Base-by-base conservation (phyloP, 2,113 vertebrate genomes). In the Misgurnus anguillicaudatus region DNA sequence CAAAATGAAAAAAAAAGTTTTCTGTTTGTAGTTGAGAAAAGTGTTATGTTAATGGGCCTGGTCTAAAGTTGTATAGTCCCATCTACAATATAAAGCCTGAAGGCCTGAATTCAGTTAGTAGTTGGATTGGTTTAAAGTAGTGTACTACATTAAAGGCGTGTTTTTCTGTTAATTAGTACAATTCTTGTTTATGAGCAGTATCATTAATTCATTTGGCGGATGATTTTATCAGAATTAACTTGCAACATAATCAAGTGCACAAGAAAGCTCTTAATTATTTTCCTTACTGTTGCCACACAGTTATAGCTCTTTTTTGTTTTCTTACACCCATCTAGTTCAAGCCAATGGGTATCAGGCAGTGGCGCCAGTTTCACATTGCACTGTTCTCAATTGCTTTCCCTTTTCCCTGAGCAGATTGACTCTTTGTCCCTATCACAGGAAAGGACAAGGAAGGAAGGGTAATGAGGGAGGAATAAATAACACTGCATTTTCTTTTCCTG, bases 401-500 rank as follows among this genome's bases (percentile, higher is more conserved):
- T 42, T 45, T 13, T 36, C 45, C 13, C 51, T 67, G 31, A 75
- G 9, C 17, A 5, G 57, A 3, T 1, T 9, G 63, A 76, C 68
- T 77, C 67, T 24, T 64, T 77, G 71, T 77, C 45, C 42, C 57
- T 55, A 45, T 66, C 71, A 7, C 65, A 83, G 77, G 45, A 74
- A 76, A 76, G 45, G 31, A 39, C 41, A 6, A 57, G 36, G 62
- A 31, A 31, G 70, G 21, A 48, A 16, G 51, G 57, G 14, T 16
- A 77, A 47, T 41, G 68, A 70, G 48, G 60, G 11, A 63, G 63
- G 19, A 72, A 72, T 48, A 78, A 78, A 84, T 77, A 61, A 36
- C 0, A 60, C 58, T 66, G 53, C 61, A 78, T 83, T 76, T 75
- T 53, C 80, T 42, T 65, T 53, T 78, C 61, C 41, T 86, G 73